Percentiles rank a stretch among this genome's conserved stretches.
Conservation (phyloP, 2,888 invertebrate genomes). For the Scaeva pyrastri region DNA sequence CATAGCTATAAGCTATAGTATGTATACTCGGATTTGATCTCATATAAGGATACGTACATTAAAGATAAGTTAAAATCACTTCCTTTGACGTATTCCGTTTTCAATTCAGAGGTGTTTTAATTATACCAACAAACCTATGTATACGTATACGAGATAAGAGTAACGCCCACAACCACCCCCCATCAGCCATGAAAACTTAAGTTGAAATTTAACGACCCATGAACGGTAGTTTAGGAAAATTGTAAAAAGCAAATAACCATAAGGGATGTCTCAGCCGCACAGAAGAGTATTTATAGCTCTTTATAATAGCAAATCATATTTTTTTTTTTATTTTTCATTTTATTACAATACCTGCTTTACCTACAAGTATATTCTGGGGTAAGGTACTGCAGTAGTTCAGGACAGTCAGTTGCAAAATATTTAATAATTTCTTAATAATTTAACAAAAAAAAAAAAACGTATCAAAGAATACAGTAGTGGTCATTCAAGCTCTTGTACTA, state of each 20-base stretch:
- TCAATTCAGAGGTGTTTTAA: slow-evolving; percentile 42
- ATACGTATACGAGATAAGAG: too few species aligned
- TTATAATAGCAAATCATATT: slow-evolving; percentile 54
- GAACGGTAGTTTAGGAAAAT: slow-evolving; percentile 38
- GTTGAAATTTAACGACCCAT: slow-evolving; percentile 62
- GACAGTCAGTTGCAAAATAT: too few species aligned
- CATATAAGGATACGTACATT: slow-evolving; percentile 49
- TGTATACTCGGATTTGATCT: not conserved
- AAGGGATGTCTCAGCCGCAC: slow-evolving; percentile 46
- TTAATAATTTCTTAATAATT: too few species aligned
- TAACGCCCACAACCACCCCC: not conserved
- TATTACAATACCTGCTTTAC: slow-evolving; percentile 35
- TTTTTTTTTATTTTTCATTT: slow-evolving; percentile 39
- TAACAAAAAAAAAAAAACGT: too few species aligned
- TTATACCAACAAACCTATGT: slow-evolving; percentile 30
- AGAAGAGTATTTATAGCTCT: slow-evolving; percentile 30
- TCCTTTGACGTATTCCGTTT: slow-evolving; percentile 45
- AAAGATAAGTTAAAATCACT: slow-evolving; percentile 71
- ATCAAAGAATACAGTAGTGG: too few species aligned
- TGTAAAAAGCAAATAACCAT: slow-evolving; percentile 51
- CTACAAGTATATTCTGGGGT: slow-evolving; percentile 4
- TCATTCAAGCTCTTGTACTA: too few species aligned
- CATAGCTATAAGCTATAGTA: not conserved
- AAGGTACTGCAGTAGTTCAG: not conserved
- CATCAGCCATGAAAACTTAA: slow-evolving; percentile 47